Conservation (phyloP, 2,113 vertebrate genomes). For the Burhinus oedicnemus region DNA sequence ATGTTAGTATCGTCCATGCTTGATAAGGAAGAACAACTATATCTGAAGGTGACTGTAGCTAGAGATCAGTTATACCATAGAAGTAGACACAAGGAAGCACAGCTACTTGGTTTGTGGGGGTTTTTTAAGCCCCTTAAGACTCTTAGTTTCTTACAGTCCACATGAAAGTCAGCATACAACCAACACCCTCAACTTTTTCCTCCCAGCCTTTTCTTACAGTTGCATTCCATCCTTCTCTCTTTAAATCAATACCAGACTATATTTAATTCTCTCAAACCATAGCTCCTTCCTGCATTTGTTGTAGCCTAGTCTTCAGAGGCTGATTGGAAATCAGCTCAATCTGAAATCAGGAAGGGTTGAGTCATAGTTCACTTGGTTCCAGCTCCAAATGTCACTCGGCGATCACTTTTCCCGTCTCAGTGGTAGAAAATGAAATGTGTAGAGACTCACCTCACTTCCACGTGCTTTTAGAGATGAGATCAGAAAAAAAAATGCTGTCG, state of each 20-base stretch:
- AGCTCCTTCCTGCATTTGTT: constrained; percentile 25
- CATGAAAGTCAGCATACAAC: background rate
- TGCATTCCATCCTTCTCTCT: background rate
- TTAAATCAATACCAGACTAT: constrained; percentile 46
- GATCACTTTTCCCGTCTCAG: background rate
- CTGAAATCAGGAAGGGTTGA: constrained; percentile 35
- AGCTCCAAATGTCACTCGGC: background rate
- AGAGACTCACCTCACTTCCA: background rate
- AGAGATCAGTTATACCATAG: background rate
- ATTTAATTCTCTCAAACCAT: constrained; percentile 41
- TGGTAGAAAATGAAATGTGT: constrained; percentile 35
- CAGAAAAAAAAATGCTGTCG: background rate
- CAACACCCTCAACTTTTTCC: background rate
- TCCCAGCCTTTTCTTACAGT: background rate
- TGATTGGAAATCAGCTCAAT: constrained; percentile 44
- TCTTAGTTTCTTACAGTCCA: background rate
- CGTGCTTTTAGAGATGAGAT: background rate
- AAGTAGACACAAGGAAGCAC: background rate
- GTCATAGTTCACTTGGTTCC: constrained; percentile 46
- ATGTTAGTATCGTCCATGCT: background rate
- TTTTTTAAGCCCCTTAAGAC: background rate
- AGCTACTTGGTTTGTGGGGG: background rate
- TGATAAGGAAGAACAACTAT: background rate
- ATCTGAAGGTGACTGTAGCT: background rate
- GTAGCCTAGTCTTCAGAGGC: constrained; percentile 4